Evolutionary conservation across 2,113 vertebrate species (phyloP), one percentile per base, ranked within the genome.

Genomic region (Chloropsis cyanopogon): DNA sequence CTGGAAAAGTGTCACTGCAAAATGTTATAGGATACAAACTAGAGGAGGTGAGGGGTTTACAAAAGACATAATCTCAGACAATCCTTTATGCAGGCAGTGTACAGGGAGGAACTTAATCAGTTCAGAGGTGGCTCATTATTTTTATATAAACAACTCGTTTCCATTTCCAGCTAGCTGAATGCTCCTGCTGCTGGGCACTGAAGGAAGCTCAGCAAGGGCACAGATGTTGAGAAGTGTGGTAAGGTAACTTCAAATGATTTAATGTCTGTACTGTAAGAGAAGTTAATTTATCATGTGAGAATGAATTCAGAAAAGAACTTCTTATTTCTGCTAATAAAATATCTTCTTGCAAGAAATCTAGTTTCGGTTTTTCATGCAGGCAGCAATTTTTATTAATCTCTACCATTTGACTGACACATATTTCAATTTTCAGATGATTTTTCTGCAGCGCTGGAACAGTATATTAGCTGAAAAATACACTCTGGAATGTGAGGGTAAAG

Each of bases 251-350:
- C 11, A 11, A 85, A 91, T 91, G 83, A 96, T 92, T 96, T 92
- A 96, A 79, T 49, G n/a, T 50, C 88, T 86, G 39, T 54, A 78
- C 77, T 79, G 63, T 41, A 85, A 76, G 69, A 82, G 63, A 94
- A 92, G 92, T 96, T 92, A 86, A 97, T 95, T 93, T 87, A 94
- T 96, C 78, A 94, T 66, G 56, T 19, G 42, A 86, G 63, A 96
- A 93, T 77, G 56, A 93, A 82, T 96, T 92, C 90, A 94, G 73
- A 93, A 79, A 90, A 94, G 9, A 96, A 87, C 79, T 88, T 85
- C 80, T 93, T 92, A 95, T 50, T 96, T 96, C 93, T 95, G 63
- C 54, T 95, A 86, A 96, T 95, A 96, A 96, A 95, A 95, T 94
- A 92, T 70, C 92, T 87, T 85, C 89, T 93, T 93, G 50, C 70